Base-by-base conservation (phyloP, 2,888 invertebrate species). In the Orthosia gracilis region DNA sequence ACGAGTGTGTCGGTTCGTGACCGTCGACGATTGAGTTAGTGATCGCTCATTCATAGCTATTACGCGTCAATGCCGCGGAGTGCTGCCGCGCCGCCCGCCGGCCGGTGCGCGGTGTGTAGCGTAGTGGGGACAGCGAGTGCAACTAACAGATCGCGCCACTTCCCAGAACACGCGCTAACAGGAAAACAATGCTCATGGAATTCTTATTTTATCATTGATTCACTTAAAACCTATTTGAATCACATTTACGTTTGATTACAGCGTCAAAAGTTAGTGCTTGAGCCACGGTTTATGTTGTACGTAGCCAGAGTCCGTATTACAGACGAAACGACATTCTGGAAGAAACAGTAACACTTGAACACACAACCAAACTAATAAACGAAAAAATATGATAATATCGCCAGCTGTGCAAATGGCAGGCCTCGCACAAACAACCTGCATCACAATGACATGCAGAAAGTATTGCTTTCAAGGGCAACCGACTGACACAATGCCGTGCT, bases 381-480 rank as follows among this genome's bases (percentile, higher is more conserved):
- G 7, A 50, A 26, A 23, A 63, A 63, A 52, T 47, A 21, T 9
- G 45, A 21, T 9, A 55, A 45, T 58, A 31, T 23, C 47, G 17
- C 45, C 76, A 76, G n/a, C 57, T 76, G 77, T 40, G 63, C 77
- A 69, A 63, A 76, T 31, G 11, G 21, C 21, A 54, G 5, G 23
- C 59, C 59, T 54, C 59, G 73, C 74, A 47, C n/a, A 18, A 58
- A 57, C 47, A 26, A 50, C 17, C 49, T 26, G 9, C 74, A 50
- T 50, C 31, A 55, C 55, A n/a, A 50, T 73, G 74, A 65, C 65
- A n/a, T 31, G 75, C 52, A 67, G 18, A 59, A 67, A 31, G 17
- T 47, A 54, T 67, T 52, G 45, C 50, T 23, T 31, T 17, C 47
- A 52, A 74, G 58, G 50, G 49, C 58, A 21, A 31, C n/a, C 17